Evolutionary conservation across 2,797 vertebrate species (phyloP).

Genomic region (Antrozous pallidus): DNA sequence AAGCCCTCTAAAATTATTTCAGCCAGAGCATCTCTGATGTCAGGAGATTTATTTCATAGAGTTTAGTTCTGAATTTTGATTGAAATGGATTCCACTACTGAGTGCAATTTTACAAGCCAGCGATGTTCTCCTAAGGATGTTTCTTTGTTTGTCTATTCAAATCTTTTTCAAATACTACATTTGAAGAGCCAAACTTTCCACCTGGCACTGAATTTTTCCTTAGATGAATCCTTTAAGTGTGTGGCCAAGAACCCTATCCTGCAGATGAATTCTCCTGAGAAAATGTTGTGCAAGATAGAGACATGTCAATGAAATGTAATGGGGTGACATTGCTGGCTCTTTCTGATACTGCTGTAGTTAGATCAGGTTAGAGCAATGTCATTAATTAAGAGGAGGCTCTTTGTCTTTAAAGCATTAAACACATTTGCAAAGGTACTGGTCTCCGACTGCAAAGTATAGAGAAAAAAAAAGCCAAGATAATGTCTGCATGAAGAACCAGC

Average conservation of each 20-base stretch:
- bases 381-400: slow-evolving; percentile 34
- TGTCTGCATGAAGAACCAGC: slow-evolving; percentile 48
- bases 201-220: slow-evolving; percentile 30
- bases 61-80: not conserved
- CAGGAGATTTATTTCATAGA: not conserved
- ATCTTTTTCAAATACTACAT: not conserved
- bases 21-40: not conserved
- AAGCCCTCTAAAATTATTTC: not conserved
- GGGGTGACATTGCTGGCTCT: not conserved
- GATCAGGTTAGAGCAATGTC: not conserved
- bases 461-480: not conserved
- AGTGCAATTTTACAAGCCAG: slow-evolving; percentile 16
- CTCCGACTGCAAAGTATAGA: not conserved
- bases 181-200: not conserved
- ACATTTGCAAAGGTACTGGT: slow-evolving; percentile 20
- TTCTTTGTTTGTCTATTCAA: slow-evolving; percentile 30
- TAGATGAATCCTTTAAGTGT: not conserved
- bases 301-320: not conserved
- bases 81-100: not conserved
- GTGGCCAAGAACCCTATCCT: not conserved
- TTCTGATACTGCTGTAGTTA: not conserved
- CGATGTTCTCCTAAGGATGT: not conserved
- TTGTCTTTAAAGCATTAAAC: not conserved
- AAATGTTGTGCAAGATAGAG: not conserved
- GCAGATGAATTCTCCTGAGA: not conserved